Evolutionary conservation across 2,888 invertebrate species (phyloP).

Genomic region (Embidobia sp.): DNA sequence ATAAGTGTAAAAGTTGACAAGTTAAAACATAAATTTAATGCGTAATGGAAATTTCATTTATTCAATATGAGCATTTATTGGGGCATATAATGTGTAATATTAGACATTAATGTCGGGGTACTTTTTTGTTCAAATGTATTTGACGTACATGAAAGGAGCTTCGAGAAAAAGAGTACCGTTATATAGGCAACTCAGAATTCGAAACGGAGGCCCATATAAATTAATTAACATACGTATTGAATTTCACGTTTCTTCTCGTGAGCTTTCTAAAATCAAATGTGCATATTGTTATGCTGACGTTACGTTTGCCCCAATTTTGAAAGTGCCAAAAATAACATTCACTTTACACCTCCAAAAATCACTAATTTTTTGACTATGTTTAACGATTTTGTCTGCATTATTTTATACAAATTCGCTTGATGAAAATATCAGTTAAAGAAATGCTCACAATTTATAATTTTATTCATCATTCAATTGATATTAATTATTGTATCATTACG

Average conservation of each 20-base stretch:
- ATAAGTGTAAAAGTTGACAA: too few relatives aligned
- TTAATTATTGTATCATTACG: too few relatives aligned
- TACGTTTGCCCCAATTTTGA: conserved; percentile 26
- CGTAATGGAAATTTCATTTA: conserved; percentile 25
- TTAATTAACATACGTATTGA: conserved; percentile 61
- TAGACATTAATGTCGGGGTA: conserved; percentile 20
- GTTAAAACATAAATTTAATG: conserved; percentile 2
- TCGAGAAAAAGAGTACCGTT: conserved; percentile 59
- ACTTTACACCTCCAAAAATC: too few relatives aligned
- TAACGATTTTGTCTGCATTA: too few relatives aligned
- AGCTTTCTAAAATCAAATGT: conserved; percentile 55
- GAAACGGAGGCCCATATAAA: conserved; percentile 55
- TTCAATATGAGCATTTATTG: conserved; percentile 51
- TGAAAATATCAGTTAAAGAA: too few relatives aligned
- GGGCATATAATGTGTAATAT: conserved; percentile 47
- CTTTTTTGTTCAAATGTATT: conserved; percentile 47
- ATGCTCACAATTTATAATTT: too few relatives aligned
- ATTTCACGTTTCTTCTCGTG: conserved; percentile 50
- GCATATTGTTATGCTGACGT: conserved; percentile 43
- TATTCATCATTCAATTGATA: too few relatives aligned
- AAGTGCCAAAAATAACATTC: too few relatives aligned
- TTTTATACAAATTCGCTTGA: too few relatives aligned
- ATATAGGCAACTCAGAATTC: conserved; percentile 53
- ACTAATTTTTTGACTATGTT: too few relatives aligned
- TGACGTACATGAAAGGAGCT: conserved; percentile 36